Percentiles rank a stretch among this genome's conserved stretches.
phyloP scores from a whole-genome alignment of 2,888 invertebrate genomes.

The Carabus problematicus region DNA sequence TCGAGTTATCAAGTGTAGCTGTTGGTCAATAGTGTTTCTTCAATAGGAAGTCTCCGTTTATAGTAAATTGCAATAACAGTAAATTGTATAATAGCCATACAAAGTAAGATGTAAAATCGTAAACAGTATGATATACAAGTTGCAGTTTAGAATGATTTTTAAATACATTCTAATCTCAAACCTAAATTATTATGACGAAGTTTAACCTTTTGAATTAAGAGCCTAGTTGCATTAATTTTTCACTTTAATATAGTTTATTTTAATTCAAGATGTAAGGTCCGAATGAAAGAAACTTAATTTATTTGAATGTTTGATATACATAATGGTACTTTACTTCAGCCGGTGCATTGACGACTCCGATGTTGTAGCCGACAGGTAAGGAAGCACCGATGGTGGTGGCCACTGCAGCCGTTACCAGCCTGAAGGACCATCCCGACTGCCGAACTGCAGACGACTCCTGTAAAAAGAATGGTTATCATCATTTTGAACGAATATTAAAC shows the following conservation, averaged over 20 bases:
- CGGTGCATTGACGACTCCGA: constrained; percentile 87
- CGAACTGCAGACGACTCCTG: neutral
- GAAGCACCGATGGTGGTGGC: constrained; percentile 80
- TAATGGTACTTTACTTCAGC: constrained; percentile 68
- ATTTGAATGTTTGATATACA: constrained; percentile 8
- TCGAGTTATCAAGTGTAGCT: neutral
- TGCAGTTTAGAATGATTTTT: too few relatives aligned
- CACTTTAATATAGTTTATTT: too few relatives aligned
- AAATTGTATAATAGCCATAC: too few relatives aligned
- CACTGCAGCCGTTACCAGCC: constrained; percentile 72
- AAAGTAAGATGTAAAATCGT: too few relatives aligned
- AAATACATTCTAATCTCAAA: too few relatives aligned
- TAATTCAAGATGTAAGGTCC: too few relatives aligned
- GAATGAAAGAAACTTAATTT: neutral
- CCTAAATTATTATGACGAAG: too few relatives aligned
- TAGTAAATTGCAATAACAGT: too few relatives aligned
- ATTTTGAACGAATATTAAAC: neutral
- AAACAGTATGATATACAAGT: too few relatives aligned
- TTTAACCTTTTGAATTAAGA: too few relatives aligned
- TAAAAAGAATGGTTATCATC: constrained; percentile 6
- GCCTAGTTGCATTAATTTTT: too few relatives aligned
- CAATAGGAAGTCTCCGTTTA: too few relatives aligned
- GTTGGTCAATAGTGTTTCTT: neutral
- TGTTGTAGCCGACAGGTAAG: constrained; percentile 83
- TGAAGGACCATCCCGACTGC: constrained; percentile 66